Evolutionary conservation across 2,113 vertebrate genomes (phyloP).

Genomic region (Rhinoptilus africanus): DNA sequence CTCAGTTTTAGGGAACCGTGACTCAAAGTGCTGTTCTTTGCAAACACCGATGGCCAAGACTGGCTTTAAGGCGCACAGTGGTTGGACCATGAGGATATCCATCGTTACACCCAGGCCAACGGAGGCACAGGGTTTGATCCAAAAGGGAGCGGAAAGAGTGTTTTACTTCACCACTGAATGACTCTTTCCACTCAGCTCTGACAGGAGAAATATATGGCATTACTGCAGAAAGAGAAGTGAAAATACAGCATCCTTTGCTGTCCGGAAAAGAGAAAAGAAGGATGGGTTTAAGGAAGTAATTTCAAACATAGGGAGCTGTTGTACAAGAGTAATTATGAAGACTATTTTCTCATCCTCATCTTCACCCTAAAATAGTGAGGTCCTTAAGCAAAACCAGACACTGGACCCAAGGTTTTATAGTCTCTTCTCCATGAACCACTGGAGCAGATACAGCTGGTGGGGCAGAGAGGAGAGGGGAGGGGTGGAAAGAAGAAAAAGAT

Average conservation of each 20-base stretch:
- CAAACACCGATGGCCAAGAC: background rate
- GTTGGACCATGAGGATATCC: background rate
- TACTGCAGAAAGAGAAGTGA: background rate
- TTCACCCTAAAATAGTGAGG: background rate
- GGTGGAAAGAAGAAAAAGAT: background rate
- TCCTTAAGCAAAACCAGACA: background rate
- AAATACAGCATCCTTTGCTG: background rate
- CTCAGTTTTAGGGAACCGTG: background rate
- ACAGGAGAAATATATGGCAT: background rate
- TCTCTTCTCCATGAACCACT: background rate
- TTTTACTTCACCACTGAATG: background rate
- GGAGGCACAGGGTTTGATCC: background rate
- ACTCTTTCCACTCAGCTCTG: background rate
- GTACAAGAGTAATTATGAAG: background rate
- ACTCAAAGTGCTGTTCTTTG: background rate
- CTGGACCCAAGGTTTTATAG: background rate
- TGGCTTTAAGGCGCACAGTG: background rate
- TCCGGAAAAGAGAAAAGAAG: background rate
- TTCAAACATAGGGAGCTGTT: background rate
- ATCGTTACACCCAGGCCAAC: rapidly evolving
- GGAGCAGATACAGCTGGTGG: background rate
- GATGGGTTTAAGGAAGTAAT: background rate
- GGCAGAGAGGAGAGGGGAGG: background rate
- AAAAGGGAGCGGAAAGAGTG: background rate
- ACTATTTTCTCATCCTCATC: background rate